phyloP scores from a whole-genome alignment of 1,140 invertebrate species.

The Cylas formicarius region DNA sequence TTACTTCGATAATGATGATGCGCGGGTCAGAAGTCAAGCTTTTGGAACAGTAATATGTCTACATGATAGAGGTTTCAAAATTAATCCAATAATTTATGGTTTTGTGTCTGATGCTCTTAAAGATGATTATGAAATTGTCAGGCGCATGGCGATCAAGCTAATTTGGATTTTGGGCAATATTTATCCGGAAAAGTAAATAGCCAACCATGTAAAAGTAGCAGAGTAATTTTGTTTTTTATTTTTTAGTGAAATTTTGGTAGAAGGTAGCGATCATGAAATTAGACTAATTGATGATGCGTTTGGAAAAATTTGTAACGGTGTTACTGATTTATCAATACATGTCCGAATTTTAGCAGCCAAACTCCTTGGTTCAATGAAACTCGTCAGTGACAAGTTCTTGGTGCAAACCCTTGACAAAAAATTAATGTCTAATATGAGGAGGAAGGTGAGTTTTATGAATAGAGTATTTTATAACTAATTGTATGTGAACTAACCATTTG shows the following conservation, averaged over 20 bases:
- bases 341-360: constrained; percentile 75
- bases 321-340: constrained; percentile 86
- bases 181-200: constrained; percentile 76
- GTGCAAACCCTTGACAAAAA: constrained; percentile 98
- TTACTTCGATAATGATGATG: constrained; percentile 83
- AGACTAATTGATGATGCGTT: constrained; percentile 95
- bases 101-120: constrained; percentile 74
- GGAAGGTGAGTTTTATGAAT: constrained; percentile 34
- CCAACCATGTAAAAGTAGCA: constrained; percentile 1
- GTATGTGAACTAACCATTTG: too few relatives aligned
- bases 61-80: constrained; percentile 69
- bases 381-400: constrained; percentile 82
- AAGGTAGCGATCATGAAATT: constrained; percentile 66
- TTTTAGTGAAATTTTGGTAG: constrained; percentile 55
- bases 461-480: background rate
- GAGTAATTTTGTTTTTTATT: constrained; percentile 8
- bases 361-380: constrained; percentile 76
- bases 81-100: constrained; percentile 72
- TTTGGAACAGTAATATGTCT: constrained; percentile 77
- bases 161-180: constrained; percentile 78
- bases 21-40: constrained; percentile 79
- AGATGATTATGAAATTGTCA: constrained; percentile 93
- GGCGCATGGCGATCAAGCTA: constrained; percentile 76
- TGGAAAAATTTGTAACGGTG: constrained; percentile 85
- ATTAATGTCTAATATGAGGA: constrained; percentile 93